phyloP scores from a whole-genome alignment of 2,888 invertebrate species.

The Melipona bicolor region DNA sequence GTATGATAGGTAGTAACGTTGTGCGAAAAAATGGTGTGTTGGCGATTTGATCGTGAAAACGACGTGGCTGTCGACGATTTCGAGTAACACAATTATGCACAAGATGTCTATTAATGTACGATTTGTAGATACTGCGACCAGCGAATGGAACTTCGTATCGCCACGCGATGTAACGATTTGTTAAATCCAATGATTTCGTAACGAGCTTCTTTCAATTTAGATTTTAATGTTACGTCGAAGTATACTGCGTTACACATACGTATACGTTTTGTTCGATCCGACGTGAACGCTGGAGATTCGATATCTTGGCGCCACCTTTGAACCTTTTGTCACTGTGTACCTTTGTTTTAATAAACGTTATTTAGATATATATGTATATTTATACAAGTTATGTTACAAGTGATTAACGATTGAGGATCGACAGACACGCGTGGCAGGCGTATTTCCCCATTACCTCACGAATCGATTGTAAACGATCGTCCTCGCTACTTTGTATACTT shows the following conservation, averaged over 20 bases:
- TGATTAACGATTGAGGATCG: constrained; percentile 7
- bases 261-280: neutral
- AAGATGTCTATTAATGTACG: constrained; percentile 20
- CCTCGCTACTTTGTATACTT: constrained; percentile 36
- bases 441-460: constrained; percentile 27
- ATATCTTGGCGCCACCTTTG: neutral
- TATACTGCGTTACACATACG: neutral
- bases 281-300: neutral
- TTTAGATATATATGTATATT: neutral
- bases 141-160: constrained; percentile 8
- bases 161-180: constrained; percentile 40
- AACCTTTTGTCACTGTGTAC: neutral
- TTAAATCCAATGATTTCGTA: constrained; percentile 15
- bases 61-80: constrained; percentile 4
- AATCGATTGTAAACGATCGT: constrained; percentile 39
- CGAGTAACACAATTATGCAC: constrained; percentile 23
- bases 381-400: neutral
- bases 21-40: neutral
- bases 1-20: neutral
- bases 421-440: constrained; percentile 30
- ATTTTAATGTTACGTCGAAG: neutral
- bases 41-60: neutral
- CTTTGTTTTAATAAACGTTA: neutral
- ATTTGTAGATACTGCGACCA: constrained; percentile 37
- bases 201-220: constrained; percentile 26